phyloP scores from a whole-genome alignment of 2,888 invertebrate species.

The Drosophila suboccidentalis region DNA sequence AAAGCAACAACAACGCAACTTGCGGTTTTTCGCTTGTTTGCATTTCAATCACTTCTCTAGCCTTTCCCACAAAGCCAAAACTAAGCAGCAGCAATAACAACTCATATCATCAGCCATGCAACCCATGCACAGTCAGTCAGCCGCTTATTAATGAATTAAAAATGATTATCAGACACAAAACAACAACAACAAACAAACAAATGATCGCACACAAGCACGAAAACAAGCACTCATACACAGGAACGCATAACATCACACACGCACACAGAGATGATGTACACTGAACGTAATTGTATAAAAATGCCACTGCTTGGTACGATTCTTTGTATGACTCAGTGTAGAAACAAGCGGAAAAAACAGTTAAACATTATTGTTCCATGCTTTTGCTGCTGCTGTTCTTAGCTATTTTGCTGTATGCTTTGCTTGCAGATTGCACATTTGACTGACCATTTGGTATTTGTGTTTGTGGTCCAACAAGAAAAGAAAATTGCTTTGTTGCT shows the following conservation, averaged over 20 bases:
- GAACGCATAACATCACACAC: slow-evolving; percentile 24
- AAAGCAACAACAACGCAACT: slow-evolving; percentile 34
- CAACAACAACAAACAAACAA: slow-evolving; percentile 61
- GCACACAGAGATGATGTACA: slow-evolving; percentile 49
- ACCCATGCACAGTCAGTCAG: slow-evolving; percentile 45
- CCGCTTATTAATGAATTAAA: slow-evolving; percentile 76
- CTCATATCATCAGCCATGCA: slow-evolving; percentile 53
- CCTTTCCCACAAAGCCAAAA: slow-evolving; percentile 24
- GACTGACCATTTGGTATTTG: slow-evolving; percentile 50
- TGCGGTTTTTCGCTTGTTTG: slow-evolving; percentile 68
- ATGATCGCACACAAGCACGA: slow-evolving; percentile 35
- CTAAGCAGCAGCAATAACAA: slow-evolving; percentile 28
- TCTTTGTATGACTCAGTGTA: slow-evolving; percentile 69
- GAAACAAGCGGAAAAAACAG: slow-evolving; percentile 43
- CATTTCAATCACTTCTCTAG: slow-evolving; percentile 60
- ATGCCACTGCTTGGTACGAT: slow-evolving; percentile 60
- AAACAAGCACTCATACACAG: slow-evolving; percentile 21
- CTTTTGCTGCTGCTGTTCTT: slow-evolving; percentile 22
- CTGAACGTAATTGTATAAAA: slow-evolving; percentile 59
- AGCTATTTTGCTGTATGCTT: slow-evolving; percentile 42
- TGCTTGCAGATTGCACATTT: slow-evolving; percentile 49
- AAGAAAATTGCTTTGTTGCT: slow-evolving; percentile 32
- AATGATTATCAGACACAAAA: slow-evolving; percentile 68
- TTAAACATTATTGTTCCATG: slow-evolving; percentile 39
- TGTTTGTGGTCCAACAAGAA: slow-evolving; percentile 23